A percentile compares a stretch with the other conserved stretches of the same genome.
phyloP scores from a whole-genome alignment of 2,888 invertebrate species.

The Andrena minutula region DNA sequence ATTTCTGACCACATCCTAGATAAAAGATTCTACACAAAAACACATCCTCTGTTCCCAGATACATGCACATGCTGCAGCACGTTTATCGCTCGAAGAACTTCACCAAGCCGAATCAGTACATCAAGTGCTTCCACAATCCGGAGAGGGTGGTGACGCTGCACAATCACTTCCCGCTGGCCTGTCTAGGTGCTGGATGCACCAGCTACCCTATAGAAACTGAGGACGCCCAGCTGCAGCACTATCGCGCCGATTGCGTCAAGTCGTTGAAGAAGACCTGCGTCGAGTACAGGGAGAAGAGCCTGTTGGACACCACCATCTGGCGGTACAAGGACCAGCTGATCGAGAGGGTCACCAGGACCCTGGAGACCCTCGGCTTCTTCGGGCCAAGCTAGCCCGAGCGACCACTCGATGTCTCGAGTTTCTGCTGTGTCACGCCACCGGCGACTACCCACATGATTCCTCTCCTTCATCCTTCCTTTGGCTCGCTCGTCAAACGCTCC shows the following conservation, averaged over 20 bases:
- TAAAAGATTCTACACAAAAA: neutral
- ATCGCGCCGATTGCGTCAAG: conserved; percentile 96
- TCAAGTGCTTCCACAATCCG: conserved; percentile 97
- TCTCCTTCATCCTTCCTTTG: neutral
- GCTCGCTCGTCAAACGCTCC: neutral
- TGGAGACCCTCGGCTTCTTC: conserved; percentile 91
- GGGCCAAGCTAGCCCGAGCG: conserved; percentile 80
- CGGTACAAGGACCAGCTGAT: conserved; percentile 93
- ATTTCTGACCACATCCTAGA: too few relatives aligned
- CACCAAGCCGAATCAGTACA: conserved; percentile 96
- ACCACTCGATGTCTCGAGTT: neutral
- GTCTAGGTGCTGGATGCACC: conserved; percentile 92
- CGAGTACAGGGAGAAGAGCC: conserved; percentile 92
- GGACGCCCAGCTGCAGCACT: conserved; percentile 96
- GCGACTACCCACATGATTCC: neutral
- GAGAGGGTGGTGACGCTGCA: conserved; percentile 95
- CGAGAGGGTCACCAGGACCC: conserved; percentile 89
- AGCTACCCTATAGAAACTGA: conserved; percentile 93
- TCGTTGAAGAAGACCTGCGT: conserved; percentile 94
- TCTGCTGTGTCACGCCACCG: neutral
- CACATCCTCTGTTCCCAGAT: conserved; percentile 80
- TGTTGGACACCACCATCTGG: conserved; percentile 95
- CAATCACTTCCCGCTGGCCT: conserved; percentile 96
- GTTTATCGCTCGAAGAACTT: conserved; percentile 96
- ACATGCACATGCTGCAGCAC: conserved; percentile 97